These are phyloP conservation scores for Drosophila anceps DNA, from an alignment of 2,888 invertebrate species.

Conservation along the genomic window DNA sequence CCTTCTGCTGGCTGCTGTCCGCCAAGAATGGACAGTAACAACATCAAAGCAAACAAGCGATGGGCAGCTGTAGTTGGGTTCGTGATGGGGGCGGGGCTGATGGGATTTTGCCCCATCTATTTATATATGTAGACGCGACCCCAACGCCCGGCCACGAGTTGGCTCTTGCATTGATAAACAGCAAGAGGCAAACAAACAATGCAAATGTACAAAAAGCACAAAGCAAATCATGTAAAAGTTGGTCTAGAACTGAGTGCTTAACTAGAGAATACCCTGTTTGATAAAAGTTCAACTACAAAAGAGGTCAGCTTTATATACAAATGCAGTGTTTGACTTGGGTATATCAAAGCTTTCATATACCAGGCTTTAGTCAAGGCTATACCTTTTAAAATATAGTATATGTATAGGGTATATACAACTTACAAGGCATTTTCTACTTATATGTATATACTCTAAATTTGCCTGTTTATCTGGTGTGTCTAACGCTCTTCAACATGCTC, in stretches of 20 bases:
- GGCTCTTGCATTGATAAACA: constrained; percentile 55
- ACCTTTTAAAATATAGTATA: not conserved
- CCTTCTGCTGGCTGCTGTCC: not conserved
- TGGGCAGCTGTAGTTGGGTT: constrained; percentile 6
- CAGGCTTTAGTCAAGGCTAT: not conserved
- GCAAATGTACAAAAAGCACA: constrained; percentile 34
- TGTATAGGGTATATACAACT: not conserved
- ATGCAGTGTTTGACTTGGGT: not conserved
- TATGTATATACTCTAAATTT: not conserved
- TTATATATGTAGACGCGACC: constrained; percentile 52
- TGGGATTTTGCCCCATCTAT: constrained; percentile 34
- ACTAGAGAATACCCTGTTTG: constrained; percentile 1
- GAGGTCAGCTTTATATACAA: not conserved
- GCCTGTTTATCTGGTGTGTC: not conserved
- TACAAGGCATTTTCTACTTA: not conserved
- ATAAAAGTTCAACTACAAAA: not conserved
- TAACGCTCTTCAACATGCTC: not conserved
- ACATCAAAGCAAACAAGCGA: constrained; percentile 58
- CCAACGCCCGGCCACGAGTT: constrained; percentile 43
- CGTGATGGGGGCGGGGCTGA: not conserved
- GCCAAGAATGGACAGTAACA: constrained; percentile 16
- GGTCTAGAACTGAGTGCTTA: not conserved
- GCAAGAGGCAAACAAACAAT: constrained; percentile 45
- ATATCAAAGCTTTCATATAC: not conserved
- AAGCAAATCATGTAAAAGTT: not conserved